Percentiles rank a stretch among this genome's conserved stretches.
phyloP scores from a whole-genome alignment of 2,113 vertebrate genomes.

The Raja brachyura region DNA sequence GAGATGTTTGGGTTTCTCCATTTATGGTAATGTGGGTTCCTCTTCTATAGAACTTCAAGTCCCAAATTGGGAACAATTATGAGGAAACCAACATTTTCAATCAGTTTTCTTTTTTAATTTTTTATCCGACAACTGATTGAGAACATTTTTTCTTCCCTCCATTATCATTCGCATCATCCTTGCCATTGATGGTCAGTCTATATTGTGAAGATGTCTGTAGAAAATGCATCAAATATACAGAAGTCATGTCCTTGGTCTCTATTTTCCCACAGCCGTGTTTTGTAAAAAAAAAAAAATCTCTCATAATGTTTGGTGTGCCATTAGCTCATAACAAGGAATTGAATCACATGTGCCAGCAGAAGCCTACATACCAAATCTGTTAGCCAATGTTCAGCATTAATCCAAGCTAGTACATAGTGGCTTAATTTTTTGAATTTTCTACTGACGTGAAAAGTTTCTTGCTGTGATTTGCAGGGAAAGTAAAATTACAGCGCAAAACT shows the following conservation, averaged over 20 bases:
- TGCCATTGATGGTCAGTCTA: background rate
- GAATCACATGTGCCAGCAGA: too few species aligned
- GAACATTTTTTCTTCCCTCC: too few species aligned
- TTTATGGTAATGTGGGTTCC: background rate
- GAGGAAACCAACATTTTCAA: background rate
- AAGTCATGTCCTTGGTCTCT: background rate
- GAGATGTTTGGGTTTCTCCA: background rate
- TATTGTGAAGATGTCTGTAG: background rate
- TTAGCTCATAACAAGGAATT: background rate
- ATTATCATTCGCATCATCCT: background rate
- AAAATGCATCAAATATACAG: background rate
- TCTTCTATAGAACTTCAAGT: background rate
- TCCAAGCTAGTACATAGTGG: background rate
- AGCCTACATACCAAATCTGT: background rate
- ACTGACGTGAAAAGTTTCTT: background rate
- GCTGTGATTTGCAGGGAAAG: constrained; percentile 62
- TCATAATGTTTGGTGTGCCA: background rate
- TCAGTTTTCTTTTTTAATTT: background rate
- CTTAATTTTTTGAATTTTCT: background rate
- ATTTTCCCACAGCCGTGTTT: background rate
- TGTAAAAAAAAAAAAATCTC: background rate
- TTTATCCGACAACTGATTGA: too few species aligned
- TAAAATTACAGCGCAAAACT: constrained; percentile 74
- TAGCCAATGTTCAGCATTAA: background rate
- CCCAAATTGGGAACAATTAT: background rate